Evolutionary conservation across 2,797 vertebrate genomes (phyloP).

Genomic region (Hyperoplus immaculatus): DNA sequence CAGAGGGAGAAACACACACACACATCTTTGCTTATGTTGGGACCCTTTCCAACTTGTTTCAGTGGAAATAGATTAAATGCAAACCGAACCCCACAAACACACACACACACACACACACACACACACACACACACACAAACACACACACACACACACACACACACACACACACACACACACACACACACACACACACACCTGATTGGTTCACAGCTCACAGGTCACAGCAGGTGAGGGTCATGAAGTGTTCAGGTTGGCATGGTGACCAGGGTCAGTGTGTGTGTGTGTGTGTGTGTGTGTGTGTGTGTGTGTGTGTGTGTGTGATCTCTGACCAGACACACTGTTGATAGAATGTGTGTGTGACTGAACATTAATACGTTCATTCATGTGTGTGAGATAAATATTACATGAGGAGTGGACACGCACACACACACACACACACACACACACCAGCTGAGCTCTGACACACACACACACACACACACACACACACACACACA

Average conservation of each 20-base stretch:
- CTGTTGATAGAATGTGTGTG: conserved; percentile 42
- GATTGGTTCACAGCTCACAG: conserved; percentile 62
- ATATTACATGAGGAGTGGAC: conserved; percentile 78
- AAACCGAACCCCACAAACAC: no score
- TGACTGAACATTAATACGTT: conserved; percentile 37
- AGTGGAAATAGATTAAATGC: no score
- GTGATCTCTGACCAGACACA: conserved; percentile 52
- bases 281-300: conserved; percentile 6
- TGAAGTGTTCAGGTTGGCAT: conserved; percentile 44
- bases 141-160: no score
- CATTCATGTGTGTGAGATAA: conserved; percentile 45
- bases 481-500: conserved; percentile 45
- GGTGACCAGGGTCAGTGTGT: conserved; percentile 28
- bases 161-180: not conserved
- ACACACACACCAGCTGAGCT: conserved; percentile 64
- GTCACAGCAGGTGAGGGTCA: conserved; percentile 61
- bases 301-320: conserved; percentile 20
- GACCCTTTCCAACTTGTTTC: no score
- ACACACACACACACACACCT: not conserved
- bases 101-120: no score
- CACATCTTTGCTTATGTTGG: no score
- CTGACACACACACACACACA: conserved; percentile 46
- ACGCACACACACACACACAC: conserved; percentile 62
- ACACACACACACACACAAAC: no score
- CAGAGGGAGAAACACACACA: no score